A percentile compares a stretch with the other conserved stretches of the same genome.
Conservation (phyloP, 1,140 invertebrate species). For the Bombus affinis region DNA sequence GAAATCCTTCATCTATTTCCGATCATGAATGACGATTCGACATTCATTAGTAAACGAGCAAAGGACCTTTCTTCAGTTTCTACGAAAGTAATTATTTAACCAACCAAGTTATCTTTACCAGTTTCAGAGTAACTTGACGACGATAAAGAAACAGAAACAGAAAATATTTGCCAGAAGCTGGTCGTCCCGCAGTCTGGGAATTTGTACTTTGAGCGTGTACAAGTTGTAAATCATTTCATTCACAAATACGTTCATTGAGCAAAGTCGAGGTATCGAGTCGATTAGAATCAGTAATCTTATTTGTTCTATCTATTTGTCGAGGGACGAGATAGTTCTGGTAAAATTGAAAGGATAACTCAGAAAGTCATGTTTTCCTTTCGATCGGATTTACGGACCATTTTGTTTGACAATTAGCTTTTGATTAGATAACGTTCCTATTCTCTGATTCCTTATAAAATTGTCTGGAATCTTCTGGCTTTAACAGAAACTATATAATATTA, state of each 20-base stretch:
- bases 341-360: background rate
- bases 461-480: background rate
- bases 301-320: background rate
- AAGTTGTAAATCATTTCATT: background rate
- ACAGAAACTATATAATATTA: background rate
- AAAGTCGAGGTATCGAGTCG: background rate
- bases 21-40: background rate
- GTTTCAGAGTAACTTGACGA: background rate
- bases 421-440: background rate
- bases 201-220: constrained; percentile 17
- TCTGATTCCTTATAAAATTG: background rate
- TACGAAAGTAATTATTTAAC: background rate
- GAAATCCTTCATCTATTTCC: background rate
- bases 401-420: background rate
- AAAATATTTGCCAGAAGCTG: background rate
- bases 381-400: background rate
- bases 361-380: constrained; percentile 13
- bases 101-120: background rate
- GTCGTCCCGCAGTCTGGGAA: constrained; percentile 21
- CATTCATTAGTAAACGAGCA: background rate
- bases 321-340: background rate
- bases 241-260: constrained; percentile 8
- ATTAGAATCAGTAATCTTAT: background rate
- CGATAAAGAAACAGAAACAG: background rate
- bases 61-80: background rate